Percentiles rank a stretch among this genome's conserved stretches.
Evolutionary conservation across 1,140 invertebrate genomes (phyloP).

Genomic region (Ostrea edulis): DNA sequence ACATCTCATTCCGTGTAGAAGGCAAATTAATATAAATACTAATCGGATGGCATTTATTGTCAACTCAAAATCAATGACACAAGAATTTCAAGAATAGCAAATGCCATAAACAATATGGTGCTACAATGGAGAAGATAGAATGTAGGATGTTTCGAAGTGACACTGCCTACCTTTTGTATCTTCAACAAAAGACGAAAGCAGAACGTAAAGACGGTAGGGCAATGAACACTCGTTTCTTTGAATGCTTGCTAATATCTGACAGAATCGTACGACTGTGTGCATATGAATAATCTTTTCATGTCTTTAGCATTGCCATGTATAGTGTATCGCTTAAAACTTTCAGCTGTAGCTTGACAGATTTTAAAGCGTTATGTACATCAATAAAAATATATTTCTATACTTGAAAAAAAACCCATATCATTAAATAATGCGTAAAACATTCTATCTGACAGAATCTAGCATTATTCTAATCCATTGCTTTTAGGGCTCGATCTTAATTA

Average conservation of each 20-base stretch:
- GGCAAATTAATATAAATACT: slow-evolving; percentile 7
- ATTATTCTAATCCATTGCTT: not conserved
- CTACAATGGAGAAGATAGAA: not conserved
- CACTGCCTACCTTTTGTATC: slow-evolving; percentile 8
- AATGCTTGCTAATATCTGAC: not conserved
- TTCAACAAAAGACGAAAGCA: not conserved
- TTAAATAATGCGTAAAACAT: not conserved
- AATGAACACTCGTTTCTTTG: not conserved
- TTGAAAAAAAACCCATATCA: not conserved
- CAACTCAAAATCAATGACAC: not conserved
- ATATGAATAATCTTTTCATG: no score
- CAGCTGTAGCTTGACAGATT: no score
- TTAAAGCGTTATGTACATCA: no score
- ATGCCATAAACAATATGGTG: not conserved
- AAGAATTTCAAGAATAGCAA: not conserved
- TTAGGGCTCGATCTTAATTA: no score
- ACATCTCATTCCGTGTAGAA: slow-evolving; percentile 1
- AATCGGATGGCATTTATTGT: slow-evolving; percentile 5
- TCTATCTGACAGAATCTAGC: not conserved
- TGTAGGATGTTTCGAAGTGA: slow-evolving; percentile 31
- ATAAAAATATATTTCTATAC: not conserved
- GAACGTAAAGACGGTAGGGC: not conserved
- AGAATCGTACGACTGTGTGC: no score
- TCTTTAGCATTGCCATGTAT: no score
- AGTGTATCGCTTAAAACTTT: no score